These are phyloP conservation scores for Charaxes varanes DNA, from an alignment of 1,140 invertebrate genomes.

Conservation along the genomic window DNA sequence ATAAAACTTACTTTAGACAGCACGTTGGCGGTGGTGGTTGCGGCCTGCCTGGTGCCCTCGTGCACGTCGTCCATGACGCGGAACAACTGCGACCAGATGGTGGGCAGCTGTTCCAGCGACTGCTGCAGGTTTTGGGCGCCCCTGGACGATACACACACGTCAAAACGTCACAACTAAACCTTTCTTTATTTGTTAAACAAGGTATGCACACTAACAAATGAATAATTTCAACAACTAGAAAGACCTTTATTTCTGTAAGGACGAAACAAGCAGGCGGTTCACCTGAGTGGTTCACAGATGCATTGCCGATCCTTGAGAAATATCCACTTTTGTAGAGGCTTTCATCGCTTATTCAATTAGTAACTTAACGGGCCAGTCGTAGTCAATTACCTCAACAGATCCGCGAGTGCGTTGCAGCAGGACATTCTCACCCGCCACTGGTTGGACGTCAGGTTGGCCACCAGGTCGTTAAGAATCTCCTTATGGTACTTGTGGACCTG, in stretches of 20 bases:
- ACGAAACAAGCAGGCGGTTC: too few species aligned
- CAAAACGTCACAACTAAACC: too few species aligned
- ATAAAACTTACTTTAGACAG: constrained; percentile 87
- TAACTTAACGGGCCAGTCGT: too few species aligned
- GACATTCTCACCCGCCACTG: constrained; percentile 94
- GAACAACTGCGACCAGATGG: constrained; percentile 89
- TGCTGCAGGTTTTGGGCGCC: constrained; percentile 54
- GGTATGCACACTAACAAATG: too few species aligned
- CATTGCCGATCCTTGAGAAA: too few species aligned
- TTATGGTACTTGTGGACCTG: constrained; percentile 91
- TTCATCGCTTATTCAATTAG: too few species aligned
- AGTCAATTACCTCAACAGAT: constrained; percentile 84
- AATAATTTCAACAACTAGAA: too few species aligned
- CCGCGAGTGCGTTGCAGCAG: constrained; percentile 89
- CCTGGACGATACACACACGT: constrained; percentile 34
- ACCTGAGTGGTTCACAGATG: too few species aligned
- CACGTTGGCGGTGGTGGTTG: constrained; percentile 83
- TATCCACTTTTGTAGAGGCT: too few species aligned
- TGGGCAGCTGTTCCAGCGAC: constrained; percentile 74
- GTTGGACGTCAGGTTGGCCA: constrained; percentile 85
- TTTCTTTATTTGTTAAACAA: too few species aligned
- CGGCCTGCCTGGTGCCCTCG: constrained; percentile 88
- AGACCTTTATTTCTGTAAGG: too few species aligned
- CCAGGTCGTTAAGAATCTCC: constrained; percentile 88
- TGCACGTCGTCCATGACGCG: constrained; percentile 96